phyloP scores from a whole-genome alignment of 2,113 vertebrate species.

The Callithrix jacchus region DNA sequence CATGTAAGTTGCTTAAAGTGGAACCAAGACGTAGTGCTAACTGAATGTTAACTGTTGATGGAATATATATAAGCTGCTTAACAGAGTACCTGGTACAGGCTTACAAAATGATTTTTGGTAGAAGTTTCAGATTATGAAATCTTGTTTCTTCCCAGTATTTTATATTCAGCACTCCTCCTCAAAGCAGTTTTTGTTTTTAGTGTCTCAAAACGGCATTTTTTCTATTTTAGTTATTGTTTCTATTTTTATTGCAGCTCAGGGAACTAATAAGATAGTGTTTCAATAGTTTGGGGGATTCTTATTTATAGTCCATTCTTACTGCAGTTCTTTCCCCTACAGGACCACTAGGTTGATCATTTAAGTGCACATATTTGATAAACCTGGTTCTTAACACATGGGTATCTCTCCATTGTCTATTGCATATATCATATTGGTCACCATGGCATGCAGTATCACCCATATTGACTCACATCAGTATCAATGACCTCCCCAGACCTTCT shows the following conservation, averaged over 20 bases:
- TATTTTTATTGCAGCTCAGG: neutral
- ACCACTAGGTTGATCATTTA: neutral
- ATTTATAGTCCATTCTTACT: neutral
- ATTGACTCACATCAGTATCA: neutral
- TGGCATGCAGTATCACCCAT: neutral
- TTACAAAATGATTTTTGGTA: neutral
- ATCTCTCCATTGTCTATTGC: neutral
- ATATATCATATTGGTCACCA: neutral
- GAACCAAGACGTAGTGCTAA: neutral
- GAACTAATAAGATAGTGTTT: neutral
- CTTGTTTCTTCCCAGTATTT: neutral
- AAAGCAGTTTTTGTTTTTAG: neutral
- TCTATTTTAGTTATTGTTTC: neutral
- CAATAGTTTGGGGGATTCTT: neutral
- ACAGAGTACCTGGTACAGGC: neutral
- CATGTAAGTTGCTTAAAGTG: neutral
- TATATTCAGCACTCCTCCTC: neutral
- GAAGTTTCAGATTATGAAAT: neutral
- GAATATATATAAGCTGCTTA: neutral
- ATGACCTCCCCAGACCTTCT: rapidly evolving
- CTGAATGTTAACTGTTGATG: neutral
- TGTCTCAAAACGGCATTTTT: neutral
- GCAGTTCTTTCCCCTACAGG: neutral
- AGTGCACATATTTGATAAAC: neutral
- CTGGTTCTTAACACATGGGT: neutral